These are phyloP conservation scores for Stegana nigrithorax DNA, from an alignment of 2,888 invertebrate species.

Conservation along the genomic window DNA sequence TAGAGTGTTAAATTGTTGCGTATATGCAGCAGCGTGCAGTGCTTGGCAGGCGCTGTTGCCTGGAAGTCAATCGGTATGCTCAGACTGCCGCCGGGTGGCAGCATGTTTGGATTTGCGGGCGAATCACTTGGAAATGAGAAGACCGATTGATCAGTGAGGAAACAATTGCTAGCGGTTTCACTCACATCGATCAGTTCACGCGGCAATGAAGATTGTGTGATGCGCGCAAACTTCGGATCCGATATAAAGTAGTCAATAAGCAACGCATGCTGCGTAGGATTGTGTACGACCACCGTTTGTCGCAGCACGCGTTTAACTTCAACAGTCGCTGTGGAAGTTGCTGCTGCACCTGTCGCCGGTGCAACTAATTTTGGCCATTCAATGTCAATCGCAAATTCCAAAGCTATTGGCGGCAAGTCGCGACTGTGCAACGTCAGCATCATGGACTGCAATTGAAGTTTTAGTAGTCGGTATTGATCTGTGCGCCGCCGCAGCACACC, in stretches of 20 bases:
- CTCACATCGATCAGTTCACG: slow-evolving; percentile 64
- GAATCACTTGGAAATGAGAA: slow-evolving; percentile 54
- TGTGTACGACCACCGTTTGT: slow-evolving; percentile 60
- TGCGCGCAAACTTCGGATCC: slow-evolving; percentile 59
- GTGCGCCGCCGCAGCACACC: slow-evolving; percentile 63
- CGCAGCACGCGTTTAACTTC: slow-evolving; percentile 62
- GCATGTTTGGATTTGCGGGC: slow-evolving; percentile 45
- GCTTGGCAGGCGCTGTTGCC: slow-evolving; percentile 57
- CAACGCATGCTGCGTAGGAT: slow-evolving; percentile 63
- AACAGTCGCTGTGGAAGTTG: slow-evolving; percentile 58
- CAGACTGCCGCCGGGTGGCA: slow-evolving; percentile 54
- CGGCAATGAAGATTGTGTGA: slow-evolving; percentile 60
- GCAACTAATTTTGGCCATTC: slow-evolving; percentile 68
- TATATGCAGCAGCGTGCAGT: slow-evolving; percentile 67
- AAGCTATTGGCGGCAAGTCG: slow-evolving; percentile 62
- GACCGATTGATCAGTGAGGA: slow-evolving; percentile 63
- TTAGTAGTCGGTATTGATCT: slow-evolving; percentile 64
- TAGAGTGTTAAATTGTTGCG: slow-evolving; percentile 94
- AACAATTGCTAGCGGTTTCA: slow-evolving; percentile 56
- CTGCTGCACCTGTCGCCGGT: slow-evolving; percentile 48
- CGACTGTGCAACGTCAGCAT: slow-evolving; percentile 64
- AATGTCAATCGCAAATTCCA: slow-evolving; percentile 65
- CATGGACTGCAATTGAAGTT: slow-evolving; percentile 60
- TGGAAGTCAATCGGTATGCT: slow-evolving; percentile 61
- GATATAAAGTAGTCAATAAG: slow-evolving; percentile 62